Evolutionary conservation across 2,888 invertebrate species (phyloP).

Genomic region (Orthosia gracilis): DNA sequence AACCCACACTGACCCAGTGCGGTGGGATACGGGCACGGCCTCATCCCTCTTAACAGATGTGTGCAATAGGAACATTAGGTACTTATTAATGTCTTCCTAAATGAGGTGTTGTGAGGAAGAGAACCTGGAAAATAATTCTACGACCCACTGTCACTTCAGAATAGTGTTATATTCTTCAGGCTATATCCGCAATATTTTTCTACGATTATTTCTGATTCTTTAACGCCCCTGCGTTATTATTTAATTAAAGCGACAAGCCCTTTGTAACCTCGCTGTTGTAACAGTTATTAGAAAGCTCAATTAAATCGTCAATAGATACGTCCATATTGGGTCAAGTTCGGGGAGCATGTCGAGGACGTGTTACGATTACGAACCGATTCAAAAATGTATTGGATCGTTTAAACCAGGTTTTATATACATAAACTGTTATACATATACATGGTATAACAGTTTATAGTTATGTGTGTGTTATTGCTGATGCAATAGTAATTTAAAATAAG

Average conservation of each 20-base stretch:
- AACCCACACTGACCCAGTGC: no score
- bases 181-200: not conserved
- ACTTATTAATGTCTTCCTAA: no score
- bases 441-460: no score
- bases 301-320: conserved; percentile 22
- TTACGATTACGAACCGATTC: conserved; percentile 23
- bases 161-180: not conserved
- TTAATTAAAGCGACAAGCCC: not conserved
- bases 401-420: not conserved
- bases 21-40: no score
- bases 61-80: no score
- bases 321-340: conserved; percentile 41
- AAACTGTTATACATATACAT: no score
- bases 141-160: not conserved
- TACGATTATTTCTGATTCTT: not conserved
- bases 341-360: conserved; percentile 46
- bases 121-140: no score
- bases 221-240: not conserved
- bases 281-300: conserved; percentile 9
- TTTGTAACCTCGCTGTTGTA: not conserved
- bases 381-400: conserved; percentile 26
- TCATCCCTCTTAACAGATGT: no score
- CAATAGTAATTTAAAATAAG: no score
- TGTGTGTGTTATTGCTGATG: no score
- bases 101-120: no score